These are phyloP conservation scores for Metallyticus violacea DNA, from an alignment of 2,888 invertebrate species.

Conservation along the genomic window DNA sequence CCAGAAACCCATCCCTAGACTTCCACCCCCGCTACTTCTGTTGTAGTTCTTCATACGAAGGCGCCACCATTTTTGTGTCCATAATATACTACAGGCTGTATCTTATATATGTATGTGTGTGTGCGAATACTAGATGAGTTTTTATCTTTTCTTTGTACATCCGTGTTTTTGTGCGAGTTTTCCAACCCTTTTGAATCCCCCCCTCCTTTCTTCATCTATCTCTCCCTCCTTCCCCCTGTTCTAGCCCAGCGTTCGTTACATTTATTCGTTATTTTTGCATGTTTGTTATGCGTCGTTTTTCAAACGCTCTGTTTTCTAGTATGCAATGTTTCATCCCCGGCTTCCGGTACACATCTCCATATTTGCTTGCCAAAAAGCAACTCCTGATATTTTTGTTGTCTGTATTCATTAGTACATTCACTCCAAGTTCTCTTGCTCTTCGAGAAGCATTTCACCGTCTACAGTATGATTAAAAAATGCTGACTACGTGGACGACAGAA, in stretches of 20 bases:
- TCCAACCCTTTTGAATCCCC: not conserved
- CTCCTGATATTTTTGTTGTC: not conserved
- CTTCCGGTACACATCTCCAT: not conserved
- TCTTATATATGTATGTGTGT: not conserved
- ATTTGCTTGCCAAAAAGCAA: not conserved
- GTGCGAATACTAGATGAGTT: not conserved
- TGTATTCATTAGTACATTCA: not conserved
- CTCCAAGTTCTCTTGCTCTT: not conserved
- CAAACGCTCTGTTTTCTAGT: not conserved
- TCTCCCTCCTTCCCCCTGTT: not conserved
- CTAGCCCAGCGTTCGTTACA: not conserved
- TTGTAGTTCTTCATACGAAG: not conserved
- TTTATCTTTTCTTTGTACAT: constrained; percentile 1
- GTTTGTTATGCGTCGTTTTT: not conserved
- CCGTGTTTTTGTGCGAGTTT: not conserved
- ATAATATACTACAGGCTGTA: not conserved
- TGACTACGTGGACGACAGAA: too few relatives aligned
- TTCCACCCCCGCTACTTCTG: not conserved
- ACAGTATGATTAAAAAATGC: too few relatives aligned
- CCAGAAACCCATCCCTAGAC: not conserved
- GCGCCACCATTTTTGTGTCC: not conserved
- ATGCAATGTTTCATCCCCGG: not conserved
- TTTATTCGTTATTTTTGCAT: constrained; percentile 9
- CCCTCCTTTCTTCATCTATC: not conserved
- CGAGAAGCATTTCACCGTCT: not conserved